Evolutionary conservation across 1,140 invertebrate species (phyloP).

Genomic region (Calliopsis andreniformis): DNA sequence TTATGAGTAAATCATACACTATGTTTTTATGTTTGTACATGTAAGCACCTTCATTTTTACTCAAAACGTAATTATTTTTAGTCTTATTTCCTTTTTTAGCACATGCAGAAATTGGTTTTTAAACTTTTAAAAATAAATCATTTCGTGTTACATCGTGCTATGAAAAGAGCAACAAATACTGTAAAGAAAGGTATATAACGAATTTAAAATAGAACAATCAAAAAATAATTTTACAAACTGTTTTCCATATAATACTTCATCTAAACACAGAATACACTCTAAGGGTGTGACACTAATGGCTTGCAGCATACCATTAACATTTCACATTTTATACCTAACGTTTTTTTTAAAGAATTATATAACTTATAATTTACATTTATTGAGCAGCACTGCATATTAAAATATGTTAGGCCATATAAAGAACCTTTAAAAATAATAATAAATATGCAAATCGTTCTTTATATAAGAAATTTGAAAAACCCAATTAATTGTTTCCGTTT

Average conservation of each 20-base stretch:
- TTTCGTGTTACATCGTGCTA: constrained; percentile 14
- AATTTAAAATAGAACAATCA: constrained; percentile 31
- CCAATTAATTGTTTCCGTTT: background rate
- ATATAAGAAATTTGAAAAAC: background rate
- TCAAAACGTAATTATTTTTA: background rate
- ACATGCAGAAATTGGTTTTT: background rate
- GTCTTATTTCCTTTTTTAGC: constrained; percentile 13
- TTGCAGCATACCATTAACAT: background rate
- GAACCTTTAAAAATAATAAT: background rate
- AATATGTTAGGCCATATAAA: background rate
- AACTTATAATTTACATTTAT: constrained; percentile 5
- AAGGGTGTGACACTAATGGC: constrained; percentile 11
- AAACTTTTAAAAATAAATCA: constrained; percentile 33
- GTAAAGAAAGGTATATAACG: constrained; percentile 20
- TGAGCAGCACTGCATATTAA: background rate
- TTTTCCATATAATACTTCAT: constrained; percentile 37
- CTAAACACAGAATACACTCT: constrained; percentile 26
- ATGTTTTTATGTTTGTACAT: constrained; percentile 28
- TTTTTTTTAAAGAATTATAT: background rate
- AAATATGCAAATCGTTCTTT: background rate
- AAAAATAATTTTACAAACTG: constrained; percentile 23
- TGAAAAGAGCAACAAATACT: constrained; percentile 33
- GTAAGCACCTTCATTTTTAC: constrained; percentile 28
- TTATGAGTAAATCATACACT: too few species aligned
- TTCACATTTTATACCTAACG: background rate